Conservation (phyloP, 1,140 invertebrate genomes). For the Gryon sp. region DNA sequence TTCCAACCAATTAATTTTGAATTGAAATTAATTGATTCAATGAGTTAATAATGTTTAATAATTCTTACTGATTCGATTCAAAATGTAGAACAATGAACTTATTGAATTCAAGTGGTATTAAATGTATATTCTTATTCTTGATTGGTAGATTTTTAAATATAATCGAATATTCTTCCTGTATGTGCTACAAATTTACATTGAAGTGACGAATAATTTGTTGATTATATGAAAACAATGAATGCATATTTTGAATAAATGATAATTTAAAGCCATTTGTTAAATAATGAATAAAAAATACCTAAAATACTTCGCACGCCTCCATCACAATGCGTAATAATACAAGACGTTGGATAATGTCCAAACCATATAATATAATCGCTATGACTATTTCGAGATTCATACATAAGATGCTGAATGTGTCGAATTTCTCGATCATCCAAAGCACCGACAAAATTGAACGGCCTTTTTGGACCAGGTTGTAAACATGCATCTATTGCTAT, state of each 20-base stretch:
- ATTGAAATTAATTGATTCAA: neutral
- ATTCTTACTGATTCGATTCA: conserved; percentile 4
- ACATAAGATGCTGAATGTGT: conserved; percentile 79
- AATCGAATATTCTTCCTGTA: neutral
- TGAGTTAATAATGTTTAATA: conserved; percentile 6
- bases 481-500: conserved; percentile 93
- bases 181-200: neutral
- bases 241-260: neutral
- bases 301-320: conserved; percentile 82
- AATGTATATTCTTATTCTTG: no score
- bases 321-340: conserved; percentile 85
- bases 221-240: no score
- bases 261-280: conserved; percentile 4
- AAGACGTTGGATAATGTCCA: conserved; percentile 96
- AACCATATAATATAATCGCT: conserved; percentile 89
- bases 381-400: conserved; percentile 76
- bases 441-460: conserved; percentile 95
- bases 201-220: no score
- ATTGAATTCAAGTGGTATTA: no score
- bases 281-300: conserved; percentile 69
- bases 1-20: no score
- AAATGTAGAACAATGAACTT: no score
- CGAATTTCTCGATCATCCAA: conserved; percentile 82
- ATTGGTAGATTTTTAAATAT: neutral
- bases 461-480: conserved; percentile 90